Evolutionary conservation across 2,113 vertebrate species (phyloP), one percentile per base, ranked within the genome.

Genomic region (Arizona elegans): DNA sequence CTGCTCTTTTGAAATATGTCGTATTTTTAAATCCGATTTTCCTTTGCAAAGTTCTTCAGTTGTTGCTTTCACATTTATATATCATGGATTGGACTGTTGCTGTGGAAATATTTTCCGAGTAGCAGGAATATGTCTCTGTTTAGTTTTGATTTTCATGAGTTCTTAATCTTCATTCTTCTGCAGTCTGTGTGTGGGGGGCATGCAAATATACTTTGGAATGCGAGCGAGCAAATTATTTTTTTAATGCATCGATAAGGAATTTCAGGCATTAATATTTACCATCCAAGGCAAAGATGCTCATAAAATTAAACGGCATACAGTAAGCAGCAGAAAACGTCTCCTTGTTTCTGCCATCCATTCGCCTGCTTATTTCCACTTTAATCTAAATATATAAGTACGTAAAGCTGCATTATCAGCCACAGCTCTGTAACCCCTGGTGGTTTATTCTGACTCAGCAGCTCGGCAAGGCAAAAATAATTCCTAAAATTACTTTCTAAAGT

Each of bases 151-250:
- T 24, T 62, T 11, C 59, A 29, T 62, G 12, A n/a, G 86, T 29
- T 10, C 11, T 92, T 70, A 29, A 70, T 75, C 59, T 21, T 88
- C 1, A 55, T 92, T 91, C 50, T 10, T 62, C 7, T 33, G 87
- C 54, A 33, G 23, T n/a, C 65, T 92, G 43, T 3, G 2, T 43
- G 21, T 24, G 56, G 8, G 23, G 13, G 52, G 9, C 3, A 24
- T 81, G 52, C 9, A 33, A 29, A 52, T 88, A 75, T 13, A 24
- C 13, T 85, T 94, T 12, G 91, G 29, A 88, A 81, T 50, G 50
- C 91, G 93, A 86, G 70, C 17, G 91, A 55, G 53, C 4, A 95
- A 91, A 94, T 54, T 88, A 93, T 53, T 0, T 56, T 8, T 55
- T 81, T 21, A 81, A 81, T 81, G 3, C 8, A 0, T 81, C 8